phyloP scores from a whole-genome alignment of 2,797 vertebrate genomes.

The Centropyge bicolor region DNA sequence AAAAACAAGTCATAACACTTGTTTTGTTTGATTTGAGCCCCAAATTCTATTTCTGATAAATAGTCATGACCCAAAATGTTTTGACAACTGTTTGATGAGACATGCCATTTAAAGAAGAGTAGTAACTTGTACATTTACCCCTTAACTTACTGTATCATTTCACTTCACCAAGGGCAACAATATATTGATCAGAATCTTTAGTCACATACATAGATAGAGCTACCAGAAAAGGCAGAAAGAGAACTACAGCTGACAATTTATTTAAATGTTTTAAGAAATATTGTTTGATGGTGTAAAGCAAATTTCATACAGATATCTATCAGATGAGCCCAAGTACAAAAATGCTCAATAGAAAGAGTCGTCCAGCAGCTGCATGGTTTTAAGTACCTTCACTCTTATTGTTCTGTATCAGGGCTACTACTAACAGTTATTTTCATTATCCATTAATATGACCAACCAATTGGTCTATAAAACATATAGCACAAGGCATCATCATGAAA shows the following conservation, averaged over 20 bases:
- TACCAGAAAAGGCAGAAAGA: background rate
- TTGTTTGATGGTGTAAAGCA: background rate
- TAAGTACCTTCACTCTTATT: background rate
- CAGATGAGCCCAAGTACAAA: background rate
- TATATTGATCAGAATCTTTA: background rate
- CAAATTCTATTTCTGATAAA: background rate
- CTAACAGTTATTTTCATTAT: no score
- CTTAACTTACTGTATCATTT: no score
- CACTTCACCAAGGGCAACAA: background rate
- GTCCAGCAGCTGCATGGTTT: background rate
- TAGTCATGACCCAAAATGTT: background rate
- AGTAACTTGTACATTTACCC: background rate
- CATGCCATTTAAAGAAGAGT: background rate
- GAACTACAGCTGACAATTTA: background rate
- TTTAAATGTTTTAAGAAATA: background rate
- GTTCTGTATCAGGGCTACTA: no score
- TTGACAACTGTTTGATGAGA: background rate
- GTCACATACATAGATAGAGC: background rate
- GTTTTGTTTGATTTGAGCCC: background rate
- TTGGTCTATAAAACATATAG: no score
- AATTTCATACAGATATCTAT: background rate
- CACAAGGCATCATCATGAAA: no score
- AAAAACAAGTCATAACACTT: constrained; percentile 8
- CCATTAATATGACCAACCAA: no score
- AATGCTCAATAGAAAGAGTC: background rate